Evolutionary conservation across 2,888 invertebrate species (phyloP), one percentile per base, ranked within the genome.

Genomic region (Hirtodrosophila duncani): DNA sequence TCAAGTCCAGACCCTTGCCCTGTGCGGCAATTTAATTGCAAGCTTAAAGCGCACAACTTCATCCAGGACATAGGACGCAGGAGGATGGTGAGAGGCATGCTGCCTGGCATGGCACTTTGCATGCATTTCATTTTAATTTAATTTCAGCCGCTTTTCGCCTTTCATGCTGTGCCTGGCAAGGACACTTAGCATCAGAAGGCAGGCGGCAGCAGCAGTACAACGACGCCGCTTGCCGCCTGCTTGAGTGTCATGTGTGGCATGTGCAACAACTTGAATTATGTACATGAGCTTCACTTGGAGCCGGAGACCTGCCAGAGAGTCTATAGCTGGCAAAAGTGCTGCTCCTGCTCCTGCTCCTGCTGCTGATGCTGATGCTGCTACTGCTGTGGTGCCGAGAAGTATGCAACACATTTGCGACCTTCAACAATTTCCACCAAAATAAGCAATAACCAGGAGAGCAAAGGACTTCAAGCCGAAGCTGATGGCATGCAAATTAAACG

Each of bases 231-330:
- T 53, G 63, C 44, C 45, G 52, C 34, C 7, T 31, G 16, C 36
- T 23, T 8, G 11, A 13, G 17, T 24, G 9, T 39, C 3, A 33
- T 71, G 56, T 67, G 67, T 29, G 74, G 81, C 72, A 72, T 81
- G 72, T 81, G 72, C 72, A 72, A 81, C 72, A 81, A 74, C 72
- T 72, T 72, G 72, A 72, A 81, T 81, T 72, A 72, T 81, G 81
- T 57, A 81, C 81, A 81, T 55, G 79, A 81, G 67, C 37, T 30
- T 41, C 20, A 46, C 77, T 45, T 44, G 46, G 49, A 7, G 6
- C 9, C 10, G 10, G 9, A 11, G 4, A 4, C 10, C 52, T 44
- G 26, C 24, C 53, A 41, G 41, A n/a, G 29, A 10, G 36, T 5
- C 20, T 20, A 11, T 39, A 17, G 39, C 29, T 27, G 41, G 48